Evolutionary conservation across 2,113 vertebrate species (phyloP), one percentile per base, ranked within the genome.

Genomic region (Mohoua ochrocephala): DNA sequence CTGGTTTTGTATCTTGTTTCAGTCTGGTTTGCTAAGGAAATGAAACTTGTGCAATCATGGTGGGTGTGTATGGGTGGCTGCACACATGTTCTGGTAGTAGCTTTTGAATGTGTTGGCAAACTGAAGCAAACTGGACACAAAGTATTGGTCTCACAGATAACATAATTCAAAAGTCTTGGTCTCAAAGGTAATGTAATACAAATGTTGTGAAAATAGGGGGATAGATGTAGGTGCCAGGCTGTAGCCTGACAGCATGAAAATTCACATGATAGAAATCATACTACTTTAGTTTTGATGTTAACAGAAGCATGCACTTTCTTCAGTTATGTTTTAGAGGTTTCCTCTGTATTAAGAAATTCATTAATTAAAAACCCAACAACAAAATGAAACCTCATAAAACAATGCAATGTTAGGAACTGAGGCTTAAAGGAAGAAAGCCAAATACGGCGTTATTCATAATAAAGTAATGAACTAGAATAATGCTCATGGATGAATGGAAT

Each of bases 11-110:
- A 60, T 76, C 41, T 60, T 41, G 35, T 56, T 91, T 92, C 54
- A 59, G 60, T 23, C 68, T 41, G 26, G 39, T 70, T 94, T 92
- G 79, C 76, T 81, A 87, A 86, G 88, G 96, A 97, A 97, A 87
- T 47, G 86, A 93, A 96, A 95, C 71, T 86, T 91, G 47, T 77
- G 94, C 83, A 95, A 81, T 84, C 50, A 67, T 0, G 0, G 10
- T 28, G 71, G 45, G 42, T 3, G 37, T 20, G 45, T 63, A 77
- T 39, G 64, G 23, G 33, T 65, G 71, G n/a, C 64, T 39, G n/a
- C 31, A 22, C 35, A 21, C 4, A 4, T n/a, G 26, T 67, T 42
- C 47, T 53, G 42, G 60, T 15, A 65, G 35, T 13, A 68, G 50
- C 27, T 90, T 91, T 41, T 65, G 49, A 93, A 85, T 20, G 20